These are phyloP conservation scores for Panzeria rudis DNA, from an alignment of 2,888 invertebrate genomes.

Conservation along the genomic window DNA sequence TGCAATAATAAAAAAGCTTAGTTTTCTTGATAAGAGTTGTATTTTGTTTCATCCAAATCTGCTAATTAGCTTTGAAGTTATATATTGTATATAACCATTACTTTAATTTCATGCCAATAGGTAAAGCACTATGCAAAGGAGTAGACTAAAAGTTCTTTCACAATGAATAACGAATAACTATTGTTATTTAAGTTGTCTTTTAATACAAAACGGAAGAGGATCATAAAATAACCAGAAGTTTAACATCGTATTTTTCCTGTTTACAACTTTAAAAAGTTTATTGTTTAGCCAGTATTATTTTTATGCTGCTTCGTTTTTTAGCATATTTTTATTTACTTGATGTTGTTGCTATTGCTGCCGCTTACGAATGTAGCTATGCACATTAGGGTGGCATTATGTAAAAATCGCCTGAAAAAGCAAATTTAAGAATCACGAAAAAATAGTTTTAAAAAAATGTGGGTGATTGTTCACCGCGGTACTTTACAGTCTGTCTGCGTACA, in stretches of 20 bases:
- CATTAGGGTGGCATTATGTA: not conserved
- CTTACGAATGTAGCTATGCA: not conserved
- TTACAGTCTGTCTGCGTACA: too few species aligned
- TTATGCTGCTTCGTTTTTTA: not conserved
- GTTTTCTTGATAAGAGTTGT: too few species aligned
- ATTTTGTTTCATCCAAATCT: too few species aligned
- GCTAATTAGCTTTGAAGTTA: too few species aligned
- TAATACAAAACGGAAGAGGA: conserved; percentile 74
- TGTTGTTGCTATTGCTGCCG: not conserved
- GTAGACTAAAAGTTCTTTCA: not conserved
- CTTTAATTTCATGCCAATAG: not conserved
- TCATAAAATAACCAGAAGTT: conserved; percentile 75
- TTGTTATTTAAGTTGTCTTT: conserved; percentile 24
- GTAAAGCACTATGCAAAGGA: not conserved
- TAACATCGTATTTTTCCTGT: conserved; percentile 61
- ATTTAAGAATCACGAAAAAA: too few species aligned
- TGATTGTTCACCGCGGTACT: too few species aligned
- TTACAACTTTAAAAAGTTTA: conserved; percentile 21
- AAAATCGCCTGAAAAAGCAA: too few species aligned
- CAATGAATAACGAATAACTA: not conserved
- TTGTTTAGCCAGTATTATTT: not conserved
- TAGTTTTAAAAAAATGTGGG: too few species aligned
- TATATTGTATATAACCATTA: too few species aligned
- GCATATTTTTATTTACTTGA: conserved; percentile 24
- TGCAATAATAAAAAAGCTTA: too few species aligned